phyloP scores from a whole-genome alignment of 2,113 vertebrate genomes.

The Syrrhaptes paradoxus region DNA sequence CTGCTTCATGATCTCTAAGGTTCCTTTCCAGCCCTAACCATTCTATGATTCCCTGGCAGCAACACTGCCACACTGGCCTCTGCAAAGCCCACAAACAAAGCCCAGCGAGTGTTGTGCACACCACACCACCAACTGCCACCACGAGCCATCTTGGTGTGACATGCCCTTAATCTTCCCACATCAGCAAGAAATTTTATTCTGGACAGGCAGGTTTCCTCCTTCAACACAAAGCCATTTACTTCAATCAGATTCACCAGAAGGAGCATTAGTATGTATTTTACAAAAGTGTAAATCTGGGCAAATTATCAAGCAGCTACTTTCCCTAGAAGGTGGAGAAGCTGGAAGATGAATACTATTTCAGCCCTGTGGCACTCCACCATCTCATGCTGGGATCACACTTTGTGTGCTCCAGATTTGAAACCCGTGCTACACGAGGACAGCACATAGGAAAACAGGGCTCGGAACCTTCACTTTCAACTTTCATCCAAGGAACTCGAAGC shows the following conservation, averaged over 20 bases:
- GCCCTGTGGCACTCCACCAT: not conserved
- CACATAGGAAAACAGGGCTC: not conserved
- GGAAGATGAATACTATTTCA: not conserved
- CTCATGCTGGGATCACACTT: not conserved
- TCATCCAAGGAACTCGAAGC: not conserved
- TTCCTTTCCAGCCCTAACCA: too few relatives aligned
- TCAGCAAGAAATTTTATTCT: not conserved
- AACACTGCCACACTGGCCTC: not conserved
- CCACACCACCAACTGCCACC: accelerated
- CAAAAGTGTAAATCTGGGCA: not conserved
- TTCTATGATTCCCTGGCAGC: not conserved
- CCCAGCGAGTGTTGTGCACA: accelerated
- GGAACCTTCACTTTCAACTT: not conserved
- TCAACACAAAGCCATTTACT: not conserved
- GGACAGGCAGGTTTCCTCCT: not conserved
- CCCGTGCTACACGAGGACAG: not conserved
- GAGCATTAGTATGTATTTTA: not conserved
- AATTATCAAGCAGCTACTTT: not conserved
- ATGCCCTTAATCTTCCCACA: not conserved
- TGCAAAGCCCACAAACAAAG: not conserved
- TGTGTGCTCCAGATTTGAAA: not conserved
- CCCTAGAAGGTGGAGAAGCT: not conserved
- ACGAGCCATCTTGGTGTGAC: accelerated
- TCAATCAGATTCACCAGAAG: not conserved
- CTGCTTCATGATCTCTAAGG: too few relatives aligned